These are phyloP conservation scores for Sebastes diaconus DNA, from an alignment of 2,797 vertebrate species.

Conservation along the genomic window DNA sequence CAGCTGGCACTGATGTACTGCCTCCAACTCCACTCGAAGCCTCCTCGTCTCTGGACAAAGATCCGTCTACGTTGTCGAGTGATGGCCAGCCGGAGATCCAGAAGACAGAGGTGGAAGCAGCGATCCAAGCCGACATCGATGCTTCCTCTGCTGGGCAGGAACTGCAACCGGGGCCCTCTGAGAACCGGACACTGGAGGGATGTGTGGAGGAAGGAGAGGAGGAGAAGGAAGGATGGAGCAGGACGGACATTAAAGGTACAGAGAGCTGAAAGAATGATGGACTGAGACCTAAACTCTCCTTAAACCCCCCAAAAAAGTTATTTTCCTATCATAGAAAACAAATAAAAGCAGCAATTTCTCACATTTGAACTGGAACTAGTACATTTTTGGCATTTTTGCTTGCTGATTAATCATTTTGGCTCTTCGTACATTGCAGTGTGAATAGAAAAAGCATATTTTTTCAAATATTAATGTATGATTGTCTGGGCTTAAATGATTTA, in stretches of 20 bases:
- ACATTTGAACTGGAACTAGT: too few relatives aligned
- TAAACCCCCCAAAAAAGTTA: too few relatives aligned
- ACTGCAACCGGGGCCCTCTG: background rate
- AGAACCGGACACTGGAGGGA: background rate
- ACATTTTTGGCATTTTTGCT: too few relatives aligned
- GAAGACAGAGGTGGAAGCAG: background rate
- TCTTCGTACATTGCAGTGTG: background rate
- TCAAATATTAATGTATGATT: background rate
- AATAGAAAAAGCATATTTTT: background rate
- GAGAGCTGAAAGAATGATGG: background rate
- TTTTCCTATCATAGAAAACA: too few relatives aligned
- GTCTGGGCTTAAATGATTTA: background rate
- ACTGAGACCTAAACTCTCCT: too few relatives aligned
- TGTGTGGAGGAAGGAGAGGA: background rate
- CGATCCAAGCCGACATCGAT: background rate
- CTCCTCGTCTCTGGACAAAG: background rate
- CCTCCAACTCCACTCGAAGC: background rate
- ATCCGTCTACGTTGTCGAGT: background rate
- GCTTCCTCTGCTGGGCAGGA: background rate
- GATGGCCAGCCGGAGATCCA: background rate
- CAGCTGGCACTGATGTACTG: background rate
- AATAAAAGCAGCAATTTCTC: too few relatives aligned
- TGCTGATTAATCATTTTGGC: background rate
- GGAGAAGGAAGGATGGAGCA: background rate
- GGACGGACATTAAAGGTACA: constrained; percentile 18